Percentiles rank a stretch among this genome's conserved stretches.
These are phyloP conservation scores for Burhinus oedicnemus DNA, from an alignment of 2,113 vertebrate species.

Conservation along the genomic window DNA sequence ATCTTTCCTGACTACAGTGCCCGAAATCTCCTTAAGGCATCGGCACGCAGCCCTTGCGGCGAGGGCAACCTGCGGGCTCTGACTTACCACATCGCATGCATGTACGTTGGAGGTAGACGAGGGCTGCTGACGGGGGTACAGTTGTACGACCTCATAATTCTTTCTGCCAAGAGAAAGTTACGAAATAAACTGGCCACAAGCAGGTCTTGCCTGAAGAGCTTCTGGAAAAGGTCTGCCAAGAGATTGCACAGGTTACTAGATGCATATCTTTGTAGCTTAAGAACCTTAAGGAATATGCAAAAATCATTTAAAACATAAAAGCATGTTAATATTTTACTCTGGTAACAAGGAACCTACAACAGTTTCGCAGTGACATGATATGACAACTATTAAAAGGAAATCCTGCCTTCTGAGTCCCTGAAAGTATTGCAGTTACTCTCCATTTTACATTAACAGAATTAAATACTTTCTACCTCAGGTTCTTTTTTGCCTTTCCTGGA, in stretches of 20 bases:
- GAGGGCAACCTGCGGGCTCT: too few relatives aligned
- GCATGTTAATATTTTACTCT: accelerated
- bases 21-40: neutral
- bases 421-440: accelerated
- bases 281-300: accelerated
- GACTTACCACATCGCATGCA: slow-evolving; percentile 99
- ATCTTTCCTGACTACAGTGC: neutral
- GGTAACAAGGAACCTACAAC: accelerated
- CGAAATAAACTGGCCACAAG: slow-evolving; percentile 96
- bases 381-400: neutral
- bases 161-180: slow-evolving; percentile 94
- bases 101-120: slow-evolving; percentile 93
- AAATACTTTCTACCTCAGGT: neutral
- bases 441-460: neutral
- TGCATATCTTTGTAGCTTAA: accelerated
- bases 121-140: slow-evolving; percentile 98
- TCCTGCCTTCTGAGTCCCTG: neutral
- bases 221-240: slow-evolving; percentile 93
- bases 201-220: slow-evolving; percentile 96
- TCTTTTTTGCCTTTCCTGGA: neutral
- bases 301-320: neutral
- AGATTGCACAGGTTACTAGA: neutral
- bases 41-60: too few relatives aligned
- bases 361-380: neutral
- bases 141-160: slow-evolving; percentile 98